Conservation (phyloP, 2,113 vertebrate genomes). For the Caranx ignobilis region DNA sequence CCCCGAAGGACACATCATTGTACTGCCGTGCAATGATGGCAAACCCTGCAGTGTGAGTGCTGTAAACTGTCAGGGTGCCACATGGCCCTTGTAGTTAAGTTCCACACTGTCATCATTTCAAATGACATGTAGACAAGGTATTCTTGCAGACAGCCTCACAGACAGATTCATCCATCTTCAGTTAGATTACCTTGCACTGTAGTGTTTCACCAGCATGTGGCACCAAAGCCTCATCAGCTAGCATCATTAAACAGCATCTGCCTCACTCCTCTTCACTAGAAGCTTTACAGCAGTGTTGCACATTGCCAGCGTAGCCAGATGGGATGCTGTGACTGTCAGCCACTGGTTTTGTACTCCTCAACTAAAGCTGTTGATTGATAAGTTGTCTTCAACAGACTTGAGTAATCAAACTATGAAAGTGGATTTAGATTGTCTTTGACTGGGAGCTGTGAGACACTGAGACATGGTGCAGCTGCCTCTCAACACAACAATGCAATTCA, state of each 20-base stretch:
- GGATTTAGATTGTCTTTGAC: constrained; percentile 11
- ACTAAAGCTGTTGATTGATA: background rate
- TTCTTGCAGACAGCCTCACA: no score
- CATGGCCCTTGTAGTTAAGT: no score
- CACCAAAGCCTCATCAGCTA: constrained; percentile 24
- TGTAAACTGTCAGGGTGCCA: no score
- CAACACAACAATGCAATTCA: background rate
- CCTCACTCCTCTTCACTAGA: background rate
- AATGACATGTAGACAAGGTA: no score
- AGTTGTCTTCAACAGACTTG: background rate
- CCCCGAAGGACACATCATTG: no score
- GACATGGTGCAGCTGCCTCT: background rate
- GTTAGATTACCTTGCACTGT: constrained; percentile 32
- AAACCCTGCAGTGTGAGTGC: no score
- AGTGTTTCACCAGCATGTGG: constrained; percentile 39
- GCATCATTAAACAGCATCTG: constrained; percentile 1
- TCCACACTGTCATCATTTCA: no score
- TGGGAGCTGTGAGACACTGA: background rate
- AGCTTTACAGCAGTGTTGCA: constrained; percentile 14
- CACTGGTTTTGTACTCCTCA: constrained; percentile 10
- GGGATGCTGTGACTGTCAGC: background rate
- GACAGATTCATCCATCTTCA: no score
- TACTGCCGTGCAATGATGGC: no score
- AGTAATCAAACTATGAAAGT: constrained; percentile 4
- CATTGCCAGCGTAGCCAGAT: constrained; percentile 10